A percentile compares a stretch with the other conserved stretches of the same genome.
These are phyloP conservation scores for Lichenostomus cassidix DNA, from an alignment of 2,113 vertebrate species.

Conservation along the genomic window DNA sequence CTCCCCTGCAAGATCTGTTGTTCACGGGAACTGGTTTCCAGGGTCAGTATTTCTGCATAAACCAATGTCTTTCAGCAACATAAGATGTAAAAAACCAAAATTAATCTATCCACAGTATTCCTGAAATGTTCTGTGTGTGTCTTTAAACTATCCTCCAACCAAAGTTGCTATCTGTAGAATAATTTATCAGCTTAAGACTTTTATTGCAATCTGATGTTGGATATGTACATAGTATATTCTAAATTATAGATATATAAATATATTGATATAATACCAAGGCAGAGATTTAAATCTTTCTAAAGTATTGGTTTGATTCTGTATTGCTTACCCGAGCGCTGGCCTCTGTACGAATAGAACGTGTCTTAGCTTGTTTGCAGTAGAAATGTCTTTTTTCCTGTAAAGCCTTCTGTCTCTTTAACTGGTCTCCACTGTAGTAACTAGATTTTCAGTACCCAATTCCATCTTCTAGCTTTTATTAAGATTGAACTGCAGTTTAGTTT, in stretches of 20 bases:
- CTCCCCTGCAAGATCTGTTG: neutral
- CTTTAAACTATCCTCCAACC: neutral
- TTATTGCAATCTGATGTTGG: conserved; percentile 2
- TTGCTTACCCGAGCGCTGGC: neutral
- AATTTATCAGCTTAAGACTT: neutral
- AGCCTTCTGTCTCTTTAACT: conserved; percentile 14
- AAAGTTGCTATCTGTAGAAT: conserved; percentile 1
- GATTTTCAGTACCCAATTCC: neutral
- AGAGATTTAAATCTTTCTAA: neutral
- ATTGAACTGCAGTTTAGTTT: neutral
- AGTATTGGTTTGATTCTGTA: conserved; percentile 12
- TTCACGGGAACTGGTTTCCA: neutral
- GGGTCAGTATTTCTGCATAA: neutral
- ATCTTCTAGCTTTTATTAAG: conserved; percentile 11
- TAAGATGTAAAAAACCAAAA: neutral
- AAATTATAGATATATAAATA: conserved; percentile 9
- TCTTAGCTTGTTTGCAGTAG: conserved; percentile 16
- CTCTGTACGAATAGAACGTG: neutral
- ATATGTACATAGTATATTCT: conserved; percentile 14
- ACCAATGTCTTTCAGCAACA: neutral
- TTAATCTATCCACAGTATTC: neutral
- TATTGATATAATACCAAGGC: neutral
- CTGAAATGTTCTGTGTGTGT: neutral
- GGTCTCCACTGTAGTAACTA: neutral
- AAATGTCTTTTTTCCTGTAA: conserved; percentile 33